Conservation (phyloP, 2,113 vertebrate genomes). For the Rhagologus leucostigma region DNA sequence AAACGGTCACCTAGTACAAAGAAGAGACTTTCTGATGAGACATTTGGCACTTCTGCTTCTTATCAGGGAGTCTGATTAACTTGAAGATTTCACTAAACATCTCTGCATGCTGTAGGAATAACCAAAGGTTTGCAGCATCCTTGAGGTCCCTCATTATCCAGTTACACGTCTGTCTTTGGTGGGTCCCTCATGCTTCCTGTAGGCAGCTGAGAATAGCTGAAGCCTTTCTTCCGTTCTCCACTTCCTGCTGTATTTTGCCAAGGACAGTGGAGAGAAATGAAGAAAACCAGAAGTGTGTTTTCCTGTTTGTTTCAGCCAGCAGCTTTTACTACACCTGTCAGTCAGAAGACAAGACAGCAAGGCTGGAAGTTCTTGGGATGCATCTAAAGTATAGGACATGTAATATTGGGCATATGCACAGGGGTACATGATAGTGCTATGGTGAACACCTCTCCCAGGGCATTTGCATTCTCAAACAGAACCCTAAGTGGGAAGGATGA, state of each 20-base stretch:
- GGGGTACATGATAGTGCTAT: neutral
- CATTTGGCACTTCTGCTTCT: neutral
- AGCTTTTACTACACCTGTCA: neutral
- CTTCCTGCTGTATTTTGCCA: neutral
- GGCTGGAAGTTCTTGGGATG: neutral
- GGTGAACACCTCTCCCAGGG: neutral
- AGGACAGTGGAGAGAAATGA: neutral
- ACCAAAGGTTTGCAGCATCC: neutral
- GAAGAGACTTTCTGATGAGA: neutral
- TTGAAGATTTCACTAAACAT: neutral
- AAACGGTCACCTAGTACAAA: neutral
- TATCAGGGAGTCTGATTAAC: neutral
- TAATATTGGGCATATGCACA: neutral
- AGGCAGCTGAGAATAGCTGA: neutral
- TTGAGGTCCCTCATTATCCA: neutral
- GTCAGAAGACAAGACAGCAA: neutral
- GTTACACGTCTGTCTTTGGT: neutral
- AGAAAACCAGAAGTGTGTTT: neutral
- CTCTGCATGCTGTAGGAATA: neutral
- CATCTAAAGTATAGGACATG: neutral
- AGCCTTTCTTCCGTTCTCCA: neutral
- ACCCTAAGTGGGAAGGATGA: neutral
- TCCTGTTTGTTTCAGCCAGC: neutral
- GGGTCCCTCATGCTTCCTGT: accelerated
- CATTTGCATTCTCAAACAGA: neutral